A percentile compares a stretch with the other conserved stretches of the same genome.
Evolutionary conservation across 2,888 invertebrate species (phyloP).

Genomic region (Campaea margaritaria): DNA sequence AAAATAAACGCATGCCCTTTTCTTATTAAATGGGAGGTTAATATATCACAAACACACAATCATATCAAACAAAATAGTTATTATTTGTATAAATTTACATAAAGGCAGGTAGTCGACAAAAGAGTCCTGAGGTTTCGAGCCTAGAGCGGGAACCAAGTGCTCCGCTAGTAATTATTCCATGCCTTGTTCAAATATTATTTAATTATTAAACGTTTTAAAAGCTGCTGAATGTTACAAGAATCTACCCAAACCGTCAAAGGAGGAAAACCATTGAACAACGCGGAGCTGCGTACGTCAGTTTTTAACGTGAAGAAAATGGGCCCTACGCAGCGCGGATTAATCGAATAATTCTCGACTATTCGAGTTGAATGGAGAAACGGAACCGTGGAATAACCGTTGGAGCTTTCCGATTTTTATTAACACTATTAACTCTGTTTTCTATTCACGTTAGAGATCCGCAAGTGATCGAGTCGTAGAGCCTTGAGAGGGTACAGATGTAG

Average conservation of each 20-base stretch:
- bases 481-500: slow-evolving; percentile 1
- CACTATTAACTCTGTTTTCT: slow-evolving; percentile 25
- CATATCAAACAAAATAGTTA: too few relatives aligned
- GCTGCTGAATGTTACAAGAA: slow-evolving; percentile 2
- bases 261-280: slow-evolving; percentile 68
- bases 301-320: slow-evolving; percentile 70
- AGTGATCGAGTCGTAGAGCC: slow-evolving; percentile 7
- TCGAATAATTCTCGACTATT: slow-evolving; percentile 59
- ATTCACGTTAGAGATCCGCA: slow-evolving; percentile 10
- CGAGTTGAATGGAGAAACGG: slow-evolving; percentile 54
- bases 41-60: too few relatives aligned
- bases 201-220: too few relatives aligned
- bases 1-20: too few relatives aligned
- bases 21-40: too few relatives aligned
- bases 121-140: too few relatives aligned
- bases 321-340: slow-evolving; percentile 58
- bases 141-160: too few relatives aligned
- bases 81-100: too few relatives aligned
- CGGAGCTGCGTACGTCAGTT: slow-evolving; percentile 63
- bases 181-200: too few relatives aligned
- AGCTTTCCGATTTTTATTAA: slow-evolving; percentile 48
- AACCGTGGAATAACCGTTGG: slow-evolving; percentile 47
- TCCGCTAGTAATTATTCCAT: too few relatives aligned
- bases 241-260: slow-evolving; percentile 70
- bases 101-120: too few relatives aligned